Evolutionary conservation across 2,113 vertebrate genomes (phyloP), one percentile per base, ranked within the genome.

Genomic region (Phasianus colchicus): DNA sequence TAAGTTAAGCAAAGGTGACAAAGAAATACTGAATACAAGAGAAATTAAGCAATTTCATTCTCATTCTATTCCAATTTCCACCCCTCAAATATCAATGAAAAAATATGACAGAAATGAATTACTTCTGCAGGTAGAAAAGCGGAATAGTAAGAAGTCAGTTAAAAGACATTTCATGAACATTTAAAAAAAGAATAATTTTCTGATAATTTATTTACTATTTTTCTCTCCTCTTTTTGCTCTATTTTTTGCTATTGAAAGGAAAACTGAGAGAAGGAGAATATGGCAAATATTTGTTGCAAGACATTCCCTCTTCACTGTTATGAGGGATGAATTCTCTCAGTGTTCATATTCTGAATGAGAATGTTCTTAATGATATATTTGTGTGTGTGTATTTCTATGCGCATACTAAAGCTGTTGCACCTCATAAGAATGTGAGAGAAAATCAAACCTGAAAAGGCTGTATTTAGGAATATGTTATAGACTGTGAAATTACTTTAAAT

Each of bases 401-500:
- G 34, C 11, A 27, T 9, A 36, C n/a, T 71, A 32, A 77, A 13
- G 60, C 9, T 75, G 5, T 20, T 92, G 24, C 85, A 13, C 47
- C 85, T 77, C 55, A 58, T 63, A 43, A 69, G 30, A 90, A 36
- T 13, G 24, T 79, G 20, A 54, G 32, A 69, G 38, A 78, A 89
- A 85, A 82, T 32, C 12, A 89, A 85, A 66, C 27, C 34, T 78
- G 69, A 89, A 74, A 93, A 80, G 38, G 13, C 8, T 5, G 1
- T 69, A 74, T 78, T 83, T 80, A 74, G 86, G 54, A 88, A 79
- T 43, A 71, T 76, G 52, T 83, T 73, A 61, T 32, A 61, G 18
- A 60, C 24, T 32, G 13, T 36, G 65, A 89, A 91, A 90, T 69
- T 85, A 43, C 72, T 92, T 61, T 64, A 77, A 88, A 93, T 77